Conservation (phyloP, 1,140 invertebrate genomes). For the Cotesia glomerata region DNA sequence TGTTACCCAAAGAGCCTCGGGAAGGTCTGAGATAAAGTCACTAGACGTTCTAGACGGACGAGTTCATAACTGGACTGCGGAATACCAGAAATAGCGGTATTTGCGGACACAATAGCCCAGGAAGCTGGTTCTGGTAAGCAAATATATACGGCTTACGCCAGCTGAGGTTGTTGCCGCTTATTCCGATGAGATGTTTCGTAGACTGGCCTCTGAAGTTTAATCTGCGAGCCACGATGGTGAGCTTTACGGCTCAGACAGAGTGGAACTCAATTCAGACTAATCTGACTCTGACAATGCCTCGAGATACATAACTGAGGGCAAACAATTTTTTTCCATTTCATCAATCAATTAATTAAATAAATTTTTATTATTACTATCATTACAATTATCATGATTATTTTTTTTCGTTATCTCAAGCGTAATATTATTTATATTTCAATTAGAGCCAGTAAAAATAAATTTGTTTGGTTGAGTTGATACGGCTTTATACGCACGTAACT, state of each 20-base stretch:
- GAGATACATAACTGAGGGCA: slow-evolving; percentile 30
- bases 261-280: slow-evolving; percentile 49
- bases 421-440: too few species aligned
- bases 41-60: slow-evolving; percentile 35
- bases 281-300: slow-evolving; percentile 37
- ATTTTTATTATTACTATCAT: too few species aligned
- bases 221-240: slow-evolving; percentile 36
- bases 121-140: slow-evolving; percentile 26
- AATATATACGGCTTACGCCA: neutral
- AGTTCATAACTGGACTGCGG: slow-evolving; percentile 33
- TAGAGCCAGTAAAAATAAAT: too few species aligned
- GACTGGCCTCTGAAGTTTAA: slow-evolving; percentile 45
- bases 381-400: neutral
- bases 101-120: slow-evolving; percentile 23
- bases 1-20: slow-evolving; percentile 33
- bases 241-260: neutral
- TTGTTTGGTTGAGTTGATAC: too few species aligned
- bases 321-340: slow-evolving; percentile 14
- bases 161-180: slow-evolving; percentile 33
- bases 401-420: too few species aligned
- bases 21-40: slow-evolving; percentile 44
- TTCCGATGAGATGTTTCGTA: slow-evolving; percentile 43
- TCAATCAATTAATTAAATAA: neutral
- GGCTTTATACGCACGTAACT: too few species aligned
- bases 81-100: slow-evolving; percentile 42